Base-by-base conservation (phyloP, 2,797 vertebrate genomes). In the Labroides dimidiatus region DNA sequence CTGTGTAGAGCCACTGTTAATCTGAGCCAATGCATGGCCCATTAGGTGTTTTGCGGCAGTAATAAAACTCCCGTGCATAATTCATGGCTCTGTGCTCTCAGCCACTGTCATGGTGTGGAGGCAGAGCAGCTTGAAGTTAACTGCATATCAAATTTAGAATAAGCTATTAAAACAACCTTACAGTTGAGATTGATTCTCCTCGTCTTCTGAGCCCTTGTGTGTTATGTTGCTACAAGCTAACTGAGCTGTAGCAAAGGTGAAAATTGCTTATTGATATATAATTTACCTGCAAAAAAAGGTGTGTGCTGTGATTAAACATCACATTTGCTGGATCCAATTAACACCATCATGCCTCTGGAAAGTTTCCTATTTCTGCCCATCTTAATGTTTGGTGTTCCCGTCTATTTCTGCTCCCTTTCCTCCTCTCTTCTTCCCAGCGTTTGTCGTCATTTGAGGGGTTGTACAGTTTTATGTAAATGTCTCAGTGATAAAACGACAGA, bases 381-480 rank as follows among this genome's bases (percentile, higher is more conserved):
- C 16, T 82, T 59, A 82, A 81, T 89, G 67, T 81, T 81, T 49
- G 27, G 64, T 68, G 79, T 76, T 78, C 61, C 68, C 56, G 59
- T 73, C 72, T 81, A 68, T 81, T 77, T 73, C 53, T 79, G 75
- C 42, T 62, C 23, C 37, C 44, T 10, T 27, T 24, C 16, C 48
- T 50, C 42, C n/a, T 50, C 21, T 55, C 41, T 27, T 10, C 56
- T 52, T 30, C 47, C 69, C 75, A 39, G 27, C 56, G n/a, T 70
- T 69, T 43, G 55, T 69, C 45, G 50, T 66, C 69, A 65, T 80
- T 80, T 30, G 66, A 77, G 72, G 60, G 68, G 61, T 69, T 59
- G 75, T 84, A 49, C 77, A 73, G 79, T 70, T 75, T 87, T 77
- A 90, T 91, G 87, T 80, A 91, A 89, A 92, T 89, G 19, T 11